A percentile compares a stretch with the other conserved stretches of the same genome.
Conservation (phyloP, 2,113 vertebrate species). For the Poecilia latipinna region DNA sequence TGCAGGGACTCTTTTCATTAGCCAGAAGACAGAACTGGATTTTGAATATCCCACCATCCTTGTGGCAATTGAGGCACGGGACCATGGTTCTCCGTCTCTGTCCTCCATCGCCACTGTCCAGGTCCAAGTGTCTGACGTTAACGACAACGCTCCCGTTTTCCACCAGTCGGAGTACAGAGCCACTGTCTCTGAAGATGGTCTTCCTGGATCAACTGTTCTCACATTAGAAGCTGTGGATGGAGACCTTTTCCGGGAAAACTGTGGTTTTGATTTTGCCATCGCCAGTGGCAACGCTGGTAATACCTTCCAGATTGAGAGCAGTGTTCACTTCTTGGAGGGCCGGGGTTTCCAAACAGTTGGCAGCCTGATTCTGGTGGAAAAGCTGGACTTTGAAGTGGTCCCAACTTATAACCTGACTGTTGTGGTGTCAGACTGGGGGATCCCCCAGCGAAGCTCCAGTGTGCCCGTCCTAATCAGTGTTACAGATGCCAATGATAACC, state of each 20-base stretch:
- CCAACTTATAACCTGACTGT: constrained; percentile 90
- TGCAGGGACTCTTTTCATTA: constrained; percentile 86
- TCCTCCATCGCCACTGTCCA: constrained; percentile 87
- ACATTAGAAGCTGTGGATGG: constrained; percentile 87
- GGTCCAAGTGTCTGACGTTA: constrained; percentile 89
- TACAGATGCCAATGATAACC: constrained; percentile 91
- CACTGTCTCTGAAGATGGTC: constrained; percentile 87
- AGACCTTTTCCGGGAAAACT: constrained; percentile 88
- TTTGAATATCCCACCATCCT: constrained; percentile 83
- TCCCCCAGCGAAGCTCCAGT: constrained; percentile 87
- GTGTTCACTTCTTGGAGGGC: constrained; percentile 83
- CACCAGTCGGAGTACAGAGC: constrained; percentile 85
- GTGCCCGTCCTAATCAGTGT: constrained; percentile 86
- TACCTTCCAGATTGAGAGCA: constrained; percentile 93
- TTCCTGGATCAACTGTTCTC: constrained; percentile 88
- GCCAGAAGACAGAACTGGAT: constrained; percentile 79
- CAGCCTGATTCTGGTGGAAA: constrained; percentile 88
- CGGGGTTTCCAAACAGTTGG: constrained; percentile 84
- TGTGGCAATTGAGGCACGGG: constrained; percentile 88
- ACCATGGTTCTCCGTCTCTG: constrained; percentile 85
- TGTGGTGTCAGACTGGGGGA: constrained; percentile 88
- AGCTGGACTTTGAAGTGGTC: constrained; percentile 90
- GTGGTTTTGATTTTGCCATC: constrained; percentile 92
- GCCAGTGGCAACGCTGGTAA: constrained; percentile 90
- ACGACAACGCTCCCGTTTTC: constrained; percentile 92